A percentile compares a stretch with the other conserved stretches of the same genome.
Evolutionary conservation across 2,888 invertebrate species (phyloP).

Genomic region (Yponomeuta evonymella): DNA sequence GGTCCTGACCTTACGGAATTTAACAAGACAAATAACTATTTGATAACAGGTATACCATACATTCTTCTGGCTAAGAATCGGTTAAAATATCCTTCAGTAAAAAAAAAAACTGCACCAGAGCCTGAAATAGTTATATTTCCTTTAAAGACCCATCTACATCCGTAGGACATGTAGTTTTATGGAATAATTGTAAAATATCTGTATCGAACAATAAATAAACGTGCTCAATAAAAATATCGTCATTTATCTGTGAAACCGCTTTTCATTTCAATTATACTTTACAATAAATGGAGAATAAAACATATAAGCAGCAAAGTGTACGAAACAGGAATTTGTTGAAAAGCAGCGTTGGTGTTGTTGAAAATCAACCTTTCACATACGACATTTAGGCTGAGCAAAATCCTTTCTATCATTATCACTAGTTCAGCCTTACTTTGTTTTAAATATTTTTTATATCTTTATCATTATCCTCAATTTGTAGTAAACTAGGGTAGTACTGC

Average conservation of each 20-base stretch:
- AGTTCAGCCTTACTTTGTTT: too few relatives aligned
- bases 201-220: constrained; percentile 1
- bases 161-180: background rate
- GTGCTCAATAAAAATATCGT: constrained; percentile 3
- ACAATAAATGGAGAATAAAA: background rate
- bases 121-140: background rate
- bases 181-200: background rate
- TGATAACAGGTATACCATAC: too few relatives aligned
- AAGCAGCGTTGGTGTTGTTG: background rate
- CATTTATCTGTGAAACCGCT: background rate
- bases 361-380: too few relatives aligned
- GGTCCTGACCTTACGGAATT: too few relatives aligned
- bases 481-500: too few relatives aligned
- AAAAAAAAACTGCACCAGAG: background rate
- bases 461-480: too few relatives aligned
- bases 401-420: too few relatives aligned
- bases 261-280: background rate
- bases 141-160: background rate
- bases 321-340: background rate
- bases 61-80: too few relatives aligned
- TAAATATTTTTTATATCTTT: too few relatives aligned
- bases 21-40: too few relatives aligned
- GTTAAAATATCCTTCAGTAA: background rate
- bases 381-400: too few relatives aligned
- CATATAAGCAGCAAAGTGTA: background rate